Evolutionary conservation across 2,113 vertebrate species (phyloP).

Genomic region (Phylloscopus whistleri): DNA sequence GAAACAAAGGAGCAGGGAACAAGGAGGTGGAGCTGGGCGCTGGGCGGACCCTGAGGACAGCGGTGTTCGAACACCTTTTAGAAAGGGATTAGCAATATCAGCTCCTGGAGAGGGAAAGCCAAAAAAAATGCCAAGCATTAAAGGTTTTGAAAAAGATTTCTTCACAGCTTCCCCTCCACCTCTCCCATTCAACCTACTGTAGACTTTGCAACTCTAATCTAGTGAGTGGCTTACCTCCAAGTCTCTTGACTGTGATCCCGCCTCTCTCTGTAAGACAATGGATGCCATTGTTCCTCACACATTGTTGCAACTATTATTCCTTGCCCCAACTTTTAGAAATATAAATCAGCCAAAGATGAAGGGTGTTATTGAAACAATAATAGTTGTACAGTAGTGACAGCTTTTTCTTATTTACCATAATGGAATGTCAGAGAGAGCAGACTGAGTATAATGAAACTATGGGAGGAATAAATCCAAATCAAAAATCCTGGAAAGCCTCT

Average conservation of each 20-base stretch:
- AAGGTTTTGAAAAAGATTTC: constrained; percentile 14
- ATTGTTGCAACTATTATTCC: background rate
- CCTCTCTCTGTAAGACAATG: constrained; percentile 10
- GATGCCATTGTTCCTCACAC: constrained; percentile 11
- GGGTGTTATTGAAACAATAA: background rate
- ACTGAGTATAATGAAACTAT: background rate
- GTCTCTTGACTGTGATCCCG: background rate
- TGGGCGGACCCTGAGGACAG: constrained; percentile 14
- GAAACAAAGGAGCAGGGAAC: constrained; percentile 34
- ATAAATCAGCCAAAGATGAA: background rate
- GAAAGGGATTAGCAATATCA: constrained; percentile 45
- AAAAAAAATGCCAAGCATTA: constrained; percentile 26
- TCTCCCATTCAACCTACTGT: background rate
- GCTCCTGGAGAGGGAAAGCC: background rate
- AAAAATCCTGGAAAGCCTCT: background rate
- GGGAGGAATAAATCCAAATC: background rate
- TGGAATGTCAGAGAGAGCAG: background rate
- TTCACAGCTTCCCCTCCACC: background rate
- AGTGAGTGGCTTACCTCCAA: constrained; percentile 51
- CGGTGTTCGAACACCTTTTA: constrained; percentile 28
- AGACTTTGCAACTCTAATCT: constrained; percentile 21
- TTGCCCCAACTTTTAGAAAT: background rate
- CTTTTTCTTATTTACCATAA: background rate
- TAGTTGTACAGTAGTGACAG: background rate
- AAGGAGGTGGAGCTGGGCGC: constrained; percentile 21